Evolutionary conservation across 2,888 invertebrate species (phyloP).

Genomic region (Chaetogeoica ovagalla): DNA sequence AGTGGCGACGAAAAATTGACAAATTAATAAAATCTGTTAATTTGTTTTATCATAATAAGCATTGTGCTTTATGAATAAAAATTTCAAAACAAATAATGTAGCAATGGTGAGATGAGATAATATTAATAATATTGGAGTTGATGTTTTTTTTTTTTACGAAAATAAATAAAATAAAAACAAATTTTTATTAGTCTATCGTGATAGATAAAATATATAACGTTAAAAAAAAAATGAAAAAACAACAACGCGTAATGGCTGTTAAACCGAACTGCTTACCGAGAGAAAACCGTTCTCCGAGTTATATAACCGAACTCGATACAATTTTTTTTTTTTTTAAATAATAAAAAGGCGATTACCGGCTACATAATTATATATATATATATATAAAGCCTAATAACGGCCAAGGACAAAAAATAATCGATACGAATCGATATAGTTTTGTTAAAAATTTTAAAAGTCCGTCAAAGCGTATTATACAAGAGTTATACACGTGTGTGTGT

Average conservation of each 20-base stretch:
- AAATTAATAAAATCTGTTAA: too few relatives aligned
- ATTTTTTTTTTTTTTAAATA: neutral
- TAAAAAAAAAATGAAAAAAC: neutral
- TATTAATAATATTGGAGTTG: neutral
- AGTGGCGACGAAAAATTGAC: too few relatives aligned
- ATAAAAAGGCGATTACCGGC: neutral
- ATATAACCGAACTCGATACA: neutral
- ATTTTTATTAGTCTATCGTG: neutral
- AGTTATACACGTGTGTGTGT: too few relatives aligned
- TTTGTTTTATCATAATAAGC: neutral
- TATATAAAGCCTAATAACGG: too few relatives aligned
- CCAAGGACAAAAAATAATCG: too few relatives aligned
- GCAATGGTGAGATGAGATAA: neutral
- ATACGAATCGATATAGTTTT: too few relatives aligned
- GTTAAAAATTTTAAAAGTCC: too few relatives aligned
- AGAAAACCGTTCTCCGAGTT: neutral
- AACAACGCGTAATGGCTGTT: neutral
- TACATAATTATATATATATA: too few relatives aligned
- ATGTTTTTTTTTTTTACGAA: neutral
- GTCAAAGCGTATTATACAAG: too few relatives aligned
- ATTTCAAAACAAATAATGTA: neutral
- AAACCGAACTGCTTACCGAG: neutral
- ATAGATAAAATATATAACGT: neutral
- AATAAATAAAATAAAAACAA: neutral
- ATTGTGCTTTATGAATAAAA: neutral